A percentile compares a stretch with the other conserved stretches of the same genome.
These are phyloP conservation scores for Frieseomelitta varia DNA, from an alignment of 1,140 invertebrate genomes.

Conservation along the genomic window DNA sequence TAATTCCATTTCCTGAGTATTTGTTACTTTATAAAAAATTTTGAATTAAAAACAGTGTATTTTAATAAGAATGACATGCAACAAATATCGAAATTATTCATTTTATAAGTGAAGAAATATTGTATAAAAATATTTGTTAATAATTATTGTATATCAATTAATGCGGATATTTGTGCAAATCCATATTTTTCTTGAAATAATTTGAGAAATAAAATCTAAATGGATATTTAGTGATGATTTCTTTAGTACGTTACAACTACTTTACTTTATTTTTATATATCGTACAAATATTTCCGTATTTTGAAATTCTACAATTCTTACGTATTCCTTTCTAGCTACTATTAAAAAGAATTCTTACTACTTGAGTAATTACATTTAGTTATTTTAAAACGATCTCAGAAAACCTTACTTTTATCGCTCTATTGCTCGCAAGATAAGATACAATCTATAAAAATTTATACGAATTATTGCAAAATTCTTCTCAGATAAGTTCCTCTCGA, in stretches of 20 bases:
- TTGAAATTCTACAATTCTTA: neutral
- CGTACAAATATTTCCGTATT: no score
- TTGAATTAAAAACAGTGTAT: neutral
- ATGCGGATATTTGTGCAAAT: no score
- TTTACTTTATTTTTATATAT: no score
- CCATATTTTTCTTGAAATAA: no score
- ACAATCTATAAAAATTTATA: neutral
- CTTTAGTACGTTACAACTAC: no score
- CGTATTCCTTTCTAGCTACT: neutral
- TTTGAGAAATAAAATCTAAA: no score
- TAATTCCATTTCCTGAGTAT: neutral
- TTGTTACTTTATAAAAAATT: neutral
- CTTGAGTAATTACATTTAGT: neutral
- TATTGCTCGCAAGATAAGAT: neutral
- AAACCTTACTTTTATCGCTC: neutral
- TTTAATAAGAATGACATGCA: neutral
- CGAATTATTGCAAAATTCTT: neutral
- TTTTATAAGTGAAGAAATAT: neutral
- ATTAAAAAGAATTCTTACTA: neutral
- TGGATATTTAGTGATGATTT: no score
- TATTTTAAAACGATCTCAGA: neutral
- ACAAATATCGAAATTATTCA: neutral
- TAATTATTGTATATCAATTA: neutral
- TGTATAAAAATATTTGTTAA: neutral
- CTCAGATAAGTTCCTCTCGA: neutral